These are phyloP conservation scores for Molossus molossus DNA, from an alignment of 2,797 vertebrate species.

Conservation along the genomic window DNA sequence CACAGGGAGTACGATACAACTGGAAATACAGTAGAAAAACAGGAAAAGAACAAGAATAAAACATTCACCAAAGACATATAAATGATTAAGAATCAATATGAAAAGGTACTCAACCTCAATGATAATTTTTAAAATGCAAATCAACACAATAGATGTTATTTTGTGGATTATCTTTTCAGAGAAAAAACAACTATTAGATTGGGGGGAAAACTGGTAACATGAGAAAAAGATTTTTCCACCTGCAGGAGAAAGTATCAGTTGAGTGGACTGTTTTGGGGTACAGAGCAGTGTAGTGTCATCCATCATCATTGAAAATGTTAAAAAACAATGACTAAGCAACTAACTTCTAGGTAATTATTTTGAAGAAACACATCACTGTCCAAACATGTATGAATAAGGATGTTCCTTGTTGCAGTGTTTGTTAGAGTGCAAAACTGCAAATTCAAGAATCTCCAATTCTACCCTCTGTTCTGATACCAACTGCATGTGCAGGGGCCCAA, in stretches of 20 bases:
- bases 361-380: not conserved
- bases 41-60: not conserved
- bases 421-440: not conserved
- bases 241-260: not conserved
- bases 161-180: slow-evolving; percentile 5
- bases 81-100: not conserved
- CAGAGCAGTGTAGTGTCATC: not conserved
- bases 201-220: not conserved
- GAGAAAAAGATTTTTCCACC: slow-evolving; percentile 12
- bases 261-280: not conserved
- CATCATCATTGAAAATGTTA: not conserved
- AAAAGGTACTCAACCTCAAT: not conserved
- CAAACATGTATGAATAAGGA: not conserved
- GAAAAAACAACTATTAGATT: not conserved
- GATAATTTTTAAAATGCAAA: not conserved
- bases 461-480: not conserved
- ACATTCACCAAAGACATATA: not conserved
- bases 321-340: not conserved
- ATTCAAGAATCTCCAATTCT: not conserved
- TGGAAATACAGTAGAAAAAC: not conserved
- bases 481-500: not conserved
- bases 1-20: not conserved
- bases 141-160: not conserved
- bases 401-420: not conserved
- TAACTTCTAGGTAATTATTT: slow-evolving; percentile 13